A percentile compares a stretch with the other conserved stretches of the same genome.
Conservation (phyloP, 2,888 invertebrate genomes). For the Ophion ventricosus region DNA sequence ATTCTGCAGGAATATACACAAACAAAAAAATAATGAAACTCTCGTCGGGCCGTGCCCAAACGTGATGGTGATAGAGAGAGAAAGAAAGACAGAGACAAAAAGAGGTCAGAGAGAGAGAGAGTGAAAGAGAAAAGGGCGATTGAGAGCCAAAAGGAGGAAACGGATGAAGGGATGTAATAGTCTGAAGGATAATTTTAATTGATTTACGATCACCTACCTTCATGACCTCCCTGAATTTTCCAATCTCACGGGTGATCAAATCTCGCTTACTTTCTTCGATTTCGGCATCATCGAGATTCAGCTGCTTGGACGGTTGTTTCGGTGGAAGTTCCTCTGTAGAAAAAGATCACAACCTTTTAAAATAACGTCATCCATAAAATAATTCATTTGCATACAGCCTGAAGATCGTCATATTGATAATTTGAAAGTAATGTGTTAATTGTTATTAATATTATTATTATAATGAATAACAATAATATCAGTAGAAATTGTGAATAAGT, state of each 20-base stretch:
- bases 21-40: conserved; percentile 9
- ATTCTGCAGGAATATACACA: conserved; percentile 1
- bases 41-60: conserved; percentile 37
- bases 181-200: conserved; percentile 22
- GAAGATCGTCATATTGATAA: too few relatives aligned
- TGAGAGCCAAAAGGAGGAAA: conserved; percentile 15
- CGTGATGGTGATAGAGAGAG: conserved; percentile 42
- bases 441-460: too few relatives aligned
- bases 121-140: conserved; percentile 15
- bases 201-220: conserved; percentile 87
- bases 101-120: conserved; percentile 7
- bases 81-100: neutral
- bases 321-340: conserved; percentile 86
- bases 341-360: neutral
- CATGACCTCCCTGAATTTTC: conserved; percentile 98
- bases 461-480: too few relatives aligned
- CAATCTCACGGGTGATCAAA: conserved; percentile 98
- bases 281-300: conserved; percentile 91
- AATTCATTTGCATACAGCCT: too few relatives aligned
- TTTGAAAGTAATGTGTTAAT: too few relatives aligned
- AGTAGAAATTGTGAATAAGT: too few relatives aligned
- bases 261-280: conserved; percentile 98
- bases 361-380: neutral
- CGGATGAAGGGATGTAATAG: conserved; percentile 8
- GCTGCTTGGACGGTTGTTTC: conserved; percentile 79